These are phyloP conservation scores for Drosophila paranaensis DNA, from an alignment of 2,888 invertebrate species.

Conservation along the genomic window DNA sequence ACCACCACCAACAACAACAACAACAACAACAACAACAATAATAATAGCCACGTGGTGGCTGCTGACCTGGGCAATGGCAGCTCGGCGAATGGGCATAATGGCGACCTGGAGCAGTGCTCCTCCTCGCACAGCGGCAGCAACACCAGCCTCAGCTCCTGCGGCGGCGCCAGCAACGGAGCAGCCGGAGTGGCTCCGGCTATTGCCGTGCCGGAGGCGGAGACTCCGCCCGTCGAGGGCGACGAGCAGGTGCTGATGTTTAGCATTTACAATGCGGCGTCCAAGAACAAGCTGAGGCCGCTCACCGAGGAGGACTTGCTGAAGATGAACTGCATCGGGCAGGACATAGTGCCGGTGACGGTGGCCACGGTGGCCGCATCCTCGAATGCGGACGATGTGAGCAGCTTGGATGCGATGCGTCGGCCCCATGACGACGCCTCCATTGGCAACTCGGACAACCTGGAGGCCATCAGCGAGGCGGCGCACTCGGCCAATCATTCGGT, in stretches of 20 bases:
- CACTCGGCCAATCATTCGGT: conserved; percentile 94
- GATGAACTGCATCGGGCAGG: conserved; percentile 84
- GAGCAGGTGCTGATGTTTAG: conserved; percentile 90
- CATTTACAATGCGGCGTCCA: conserved; percentile 87
- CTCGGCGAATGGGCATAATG: conserved; percentile 45
- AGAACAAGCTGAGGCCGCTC: conserved; percentile 88
- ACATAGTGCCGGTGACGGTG: conserved; percentile 54
- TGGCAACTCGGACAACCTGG: conserved; percentile 96
- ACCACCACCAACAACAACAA: conserved; percentile 38
- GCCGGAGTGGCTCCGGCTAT: not conserved
- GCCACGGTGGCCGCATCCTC: conserved; percentile 51
- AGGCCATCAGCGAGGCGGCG: conserved; percentile 97
- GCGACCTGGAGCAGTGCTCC: conserved; percentile 60
- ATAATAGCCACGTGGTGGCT: not conserved
- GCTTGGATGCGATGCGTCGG: conserved; percentile 81
- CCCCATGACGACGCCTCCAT: conserved; percentile 95
- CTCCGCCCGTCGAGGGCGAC: conserved; percentile 48
- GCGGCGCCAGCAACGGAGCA: conserved; percentile 36
- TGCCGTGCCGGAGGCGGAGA: not conserved
- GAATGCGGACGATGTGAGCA: conserved; percentile 74
- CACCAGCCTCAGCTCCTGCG: conserved; percentile 65
- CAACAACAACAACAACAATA: conserved; percentile 12
- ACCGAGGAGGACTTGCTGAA: conserved; percentile 88
- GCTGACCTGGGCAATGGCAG: conserved; percentile 29
- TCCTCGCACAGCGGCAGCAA: conserved; percentile 73